Conservation (phyloP, 1,140 invertebrate species). For the Orius laevigatus region DNA sequence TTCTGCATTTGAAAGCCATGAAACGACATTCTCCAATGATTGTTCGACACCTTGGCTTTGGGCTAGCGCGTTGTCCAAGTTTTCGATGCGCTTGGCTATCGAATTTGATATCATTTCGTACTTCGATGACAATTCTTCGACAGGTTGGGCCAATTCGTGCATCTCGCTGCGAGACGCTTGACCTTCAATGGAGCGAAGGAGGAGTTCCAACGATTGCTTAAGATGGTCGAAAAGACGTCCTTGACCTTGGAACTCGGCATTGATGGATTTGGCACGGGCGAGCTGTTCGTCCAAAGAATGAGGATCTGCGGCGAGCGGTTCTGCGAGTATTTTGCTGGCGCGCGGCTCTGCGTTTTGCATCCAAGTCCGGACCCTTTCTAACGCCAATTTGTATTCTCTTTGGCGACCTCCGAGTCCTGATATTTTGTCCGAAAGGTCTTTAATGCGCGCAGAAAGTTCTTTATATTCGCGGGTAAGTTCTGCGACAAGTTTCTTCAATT, state of each 20-base stretch:
- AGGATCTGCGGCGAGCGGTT: slow-evolving; percentile 70
- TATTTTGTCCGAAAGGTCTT: slow-evolving; percentile 60
- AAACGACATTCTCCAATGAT: slow-evolving; percentile 66
- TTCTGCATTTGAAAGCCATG: slow-evolving; percentile 74
- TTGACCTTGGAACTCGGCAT: slow-evolving; percentile 74
- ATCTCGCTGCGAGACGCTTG: slow-evolving; percentile 62
- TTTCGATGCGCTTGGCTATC: slow-evolving; percentile 60
- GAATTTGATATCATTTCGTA: slow-evolving; percentile 55
- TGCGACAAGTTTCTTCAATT: slow-evolving; percentile 4
- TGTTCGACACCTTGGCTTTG: slow-evolving; percentile 91
- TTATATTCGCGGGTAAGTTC: slow-evolving; percentile 48
- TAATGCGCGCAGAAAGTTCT: slow-evolving; percentile 52
- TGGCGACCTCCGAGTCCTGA: slow-evolving; percentile 60
- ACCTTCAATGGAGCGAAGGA: slow-evolving; percentile 49
- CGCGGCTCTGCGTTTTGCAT: slow-evolving; percentile 46
- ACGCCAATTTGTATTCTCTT: slow-evolving; percentile 61
- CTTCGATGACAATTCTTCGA: slow-evolving; percentile 56
- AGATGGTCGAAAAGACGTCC: slow-evolving; percentile 67
- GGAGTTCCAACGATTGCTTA: slow-evolving; percentile 29
- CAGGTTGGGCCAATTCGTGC: slow-evolving; percentile 58
- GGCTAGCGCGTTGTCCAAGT: slow-evolving; percentile 72
- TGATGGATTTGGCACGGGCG: slow-evolving; percentile 61
- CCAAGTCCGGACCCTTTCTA: slow-evolving; percentile 72
- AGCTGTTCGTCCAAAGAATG: slow-evolving; percentile 76
- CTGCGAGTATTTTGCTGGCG: slow-evolving; percentile 41